Base-by-base conservation (phyloP, 1,140 invertebrate genomes). In the Matsumurasca onukii region DNA sequence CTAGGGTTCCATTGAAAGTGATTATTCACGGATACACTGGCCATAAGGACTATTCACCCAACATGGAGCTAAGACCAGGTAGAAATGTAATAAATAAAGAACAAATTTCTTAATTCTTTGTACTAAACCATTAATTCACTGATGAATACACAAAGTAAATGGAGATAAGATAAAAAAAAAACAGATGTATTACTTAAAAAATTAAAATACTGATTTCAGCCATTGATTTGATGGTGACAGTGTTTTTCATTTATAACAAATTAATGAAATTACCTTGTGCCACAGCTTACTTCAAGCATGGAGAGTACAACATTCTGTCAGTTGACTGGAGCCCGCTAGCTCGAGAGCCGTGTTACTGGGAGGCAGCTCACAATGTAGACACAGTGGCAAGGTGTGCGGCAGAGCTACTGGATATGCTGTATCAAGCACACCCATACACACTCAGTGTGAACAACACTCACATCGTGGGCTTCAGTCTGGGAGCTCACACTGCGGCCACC, bases 381-480 rank as follows among this genome's bases (percentile, higher is more conserved):
- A 68, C 83, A 3, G 85, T 84, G 0, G 86, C 83, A 24, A 81
- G 78, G 65, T 87, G 86, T 70, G 77, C 81, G 0, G 75, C 75
- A 29, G 25, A 71, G 29, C 64, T 79, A 0, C 70, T 83, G 0
- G 61, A 77, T 0, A 34, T 75, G 51, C 72, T 82, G 68, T 78
- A 81, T 68, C 75, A 77, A 1, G 65, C 73, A 17, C 80, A 80
- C 1, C 59, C 81, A 27, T 73, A 82, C 22, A n/a, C n/a, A n/a
- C n/a, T 68, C 0, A n/a, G 25, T 1, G 61, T 77, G 29, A 71
- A 80, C 0, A 78, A 77, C 17, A 78, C 88, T n/a, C 90, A 93
- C 75, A 75, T 92, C 2, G 82, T 93, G 34, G 90, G 88, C 0
- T 90, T 91, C 76, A 91, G 90, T 3, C 77, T 93, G 39, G 91